A percentile compares a stretch with the other conserved stretches of the same genome.
These are phyloP conservation scores for Xiphorhynchus erythropygius DNA, from an alignment of 2,797 vertebrate species.

Conservation along the genomic window DNA sequence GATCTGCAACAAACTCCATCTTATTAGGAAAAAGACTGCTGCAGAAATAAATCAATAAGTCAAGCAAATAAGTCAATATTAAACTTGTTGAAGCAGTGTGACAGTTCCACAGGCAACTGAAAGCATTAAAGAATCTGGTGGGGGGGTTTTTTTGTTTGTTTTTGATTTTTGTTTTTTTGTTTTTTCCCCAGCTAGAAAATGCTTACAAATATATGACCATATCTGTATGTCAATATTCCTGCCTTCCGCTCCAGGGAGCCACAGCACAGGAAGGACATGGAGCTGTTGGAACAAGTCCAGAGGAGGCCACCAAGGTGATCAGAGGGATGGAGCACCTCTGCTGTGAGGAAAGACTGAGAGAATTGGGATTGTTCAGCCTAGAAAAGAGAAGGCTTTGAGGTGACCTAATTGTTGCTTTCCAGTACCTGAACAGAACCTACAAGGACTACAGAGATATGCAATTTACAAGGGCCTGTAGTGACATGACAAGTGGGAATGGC, in stretches of 20 bases:
- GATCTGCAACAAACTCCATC: neutral
- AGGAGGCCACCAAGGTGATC: neutral
- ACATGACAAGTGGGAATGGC: neutral
- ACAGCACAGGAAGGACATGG: neutral
- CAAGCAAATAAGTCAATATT: neutral
- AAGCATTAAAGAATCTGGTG: neutral
- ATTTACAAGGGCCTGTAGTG: rapidly evolving
- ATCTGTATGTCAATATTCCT: neutral
- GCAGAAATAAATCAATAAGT: neutral
- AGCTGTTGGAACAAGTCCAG: neutral
- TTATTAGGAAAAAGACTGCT: neutral
- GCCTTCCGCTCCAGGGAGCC: too few species aligned
- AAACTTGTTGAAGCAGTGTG: neutral
- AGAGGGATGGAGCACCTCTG: neutral
- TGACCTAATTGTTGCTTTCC: rapidly evolving
- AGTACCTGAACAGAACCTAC: rapidly evolving
- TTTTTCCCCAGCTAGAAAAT: neutral
- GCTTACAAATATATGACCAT: neutral
- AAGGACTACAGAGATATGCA: rapidly evolving
- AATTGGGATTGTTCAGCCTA: rapidly evolving
- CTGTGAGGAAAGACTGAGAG: rapidly evolving
- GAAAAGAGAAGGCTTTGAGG: rapidly evolving
- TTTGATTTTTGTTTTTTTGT: neutral
- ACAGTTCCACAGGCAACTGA: neutral
- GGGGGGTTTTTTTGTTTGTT: too few species aligned